Evolutionary conservation across 1,140 invertebrate species (phyloP).

Genomic region (Platorchestia sp.): DNA sequence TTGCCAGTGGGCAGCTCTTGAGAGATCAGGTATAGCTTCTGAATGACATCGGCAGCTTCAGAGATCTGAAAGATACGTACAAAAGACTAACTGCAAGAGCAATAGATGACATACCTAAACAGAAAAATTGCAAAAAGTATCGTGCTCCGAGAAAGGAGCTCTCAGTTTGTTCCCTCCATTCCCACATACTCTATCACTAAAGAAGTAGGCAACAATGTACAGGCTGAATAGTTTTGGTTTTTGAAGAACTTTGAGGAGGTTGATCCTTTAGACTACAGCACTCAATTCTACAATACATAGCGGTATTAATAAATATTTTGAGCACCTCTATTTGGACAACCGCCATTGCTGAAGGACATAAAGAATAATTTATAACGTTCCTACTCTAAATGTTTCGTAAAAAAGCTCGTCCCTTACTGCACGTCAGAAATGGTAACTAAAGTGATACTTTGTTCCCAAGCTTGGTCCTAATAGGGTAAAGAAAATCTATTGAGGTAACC

Average conservation of each 20-base stretch:
- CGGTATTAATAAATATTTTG: not conserved
- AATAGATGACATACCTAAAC: not conserved
- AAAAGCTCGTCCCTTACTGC: no score
- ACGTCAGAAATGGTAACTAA: no score
- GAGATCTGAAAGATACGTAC: conserved; percentile 71
- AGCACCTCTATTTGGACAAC: no score
- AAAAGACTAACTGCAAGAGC: not conserved
- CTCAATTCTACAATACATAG: not conserved
- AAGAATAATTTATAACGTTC: no score
- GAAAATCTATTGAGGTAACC: not conserved
- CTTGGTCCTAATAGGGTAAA: not conserved
- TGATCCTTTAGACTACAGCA: not conserved
- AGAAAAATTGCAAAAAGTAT: not conserved
- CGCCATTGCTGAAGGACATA: no score
- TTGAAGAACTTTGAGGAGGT: not conserved
- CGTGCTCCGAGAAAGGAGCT: not conserved
- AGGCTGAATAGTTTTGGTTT: not conserved
- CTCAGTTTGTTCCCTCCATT: not conserved
- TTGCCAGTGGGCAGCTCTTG: conserved; percentile 91
- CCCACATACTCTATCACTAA: not conserved
- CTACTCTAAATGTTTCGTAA: no score
- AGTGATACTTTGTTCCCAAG: no score
- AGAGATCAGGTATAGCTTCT: conserved; percentile 95
- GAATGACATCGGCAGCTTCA: conserved; percentile 98
- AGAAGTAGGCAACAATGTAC: not conserved